These are phyloP conservation scores for Lucinisca nassula DNA, from an alignment of 2,888 invertebrate species.

Conservation along the genomic window DNA sequence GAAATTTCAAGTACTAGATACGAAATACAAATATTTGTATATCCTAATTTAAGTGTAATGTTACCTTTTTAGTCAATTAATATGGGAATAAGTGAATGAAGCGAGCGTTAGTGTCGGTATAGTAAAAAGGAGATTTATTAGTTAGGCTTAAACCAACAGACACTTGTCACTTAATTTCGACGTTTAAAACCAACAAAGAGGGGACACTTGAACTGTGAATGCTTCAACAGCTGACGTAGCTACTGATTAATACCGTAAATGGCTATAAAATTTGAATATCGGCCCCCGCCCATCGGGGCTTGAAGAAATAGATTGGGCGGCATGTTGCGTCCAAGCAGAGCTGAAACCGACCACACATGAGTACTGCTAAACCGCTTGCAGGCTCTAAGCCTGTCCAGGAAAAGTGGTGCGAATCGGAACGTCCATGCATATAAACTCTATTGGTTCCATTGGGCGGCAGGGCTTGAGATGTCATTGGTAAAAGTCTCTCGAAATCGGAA, in stretches of 20 bases:
- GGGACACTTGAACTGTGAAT: not conserved
- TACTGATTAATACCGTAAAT: not conserved
- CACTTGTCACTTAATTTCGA: not conserved
- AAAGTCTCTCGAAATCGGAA: no score
- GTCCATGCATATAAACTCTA: no score
- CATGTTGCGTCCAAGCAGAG: no score
- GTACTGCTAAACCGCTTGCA: no score
- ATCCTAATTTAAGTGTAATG: not conserved
- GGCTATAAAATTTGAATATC: no score
- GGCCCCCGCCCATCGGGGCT: no score
- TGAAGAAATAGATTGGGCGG: no score
- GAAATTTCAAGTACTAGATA: not conserved
- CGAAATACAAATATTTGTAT: slow-evolving; percentile 4
- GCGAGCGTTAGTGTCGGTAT: not conserved
- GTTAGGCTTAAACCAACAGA: not conserved
- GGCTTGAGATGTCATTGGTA: no score
- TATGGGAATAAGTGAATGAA: not conserved
- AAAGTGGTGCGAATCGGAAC: no score
- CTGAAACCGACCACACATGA: no score
- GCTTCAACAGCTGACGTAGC: not conserved
- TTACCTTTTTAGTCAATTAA: slow-evolving; percentile 5
- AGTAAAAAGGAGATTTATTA: not conserved
- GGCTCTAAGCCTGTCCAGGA: no score
- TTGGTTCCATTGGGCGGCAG: no score
- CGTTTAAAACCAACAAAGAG: not conserved